Evolutionary conservation across 1,140 invertebrate species (phyloP).

Genomic region (Leptinotarsa lineolata): DNA sequence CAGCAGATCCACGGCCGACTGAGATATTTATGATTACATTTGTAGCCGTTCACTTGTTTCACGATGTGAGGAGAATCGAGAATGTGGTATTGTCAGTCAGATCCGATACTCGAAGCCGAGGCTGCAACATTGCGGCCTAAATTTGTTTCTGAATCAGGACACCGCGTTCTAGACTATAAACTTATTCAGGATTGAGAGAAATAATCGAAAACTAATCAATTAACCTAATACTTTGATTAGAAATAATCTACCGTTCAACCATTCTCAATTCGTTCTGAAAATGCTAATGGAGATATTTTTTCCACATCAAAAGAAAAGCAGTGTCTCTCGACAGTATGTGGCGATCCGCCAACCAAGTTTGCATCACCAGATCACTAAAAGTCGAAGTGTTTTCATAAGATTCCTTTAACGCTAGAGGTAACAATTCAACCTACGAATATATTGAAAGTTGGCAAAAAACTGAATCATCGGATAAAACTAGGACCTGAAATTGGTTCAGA

Average conservation of each 20-base stretch:
- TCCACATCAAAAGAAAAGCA: neutral
- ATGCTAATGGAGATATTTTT: neutral
- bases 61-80: constrained; percentile 49
- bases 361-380: too few relatives aligned
- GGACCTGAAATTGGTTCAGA: too few relatives aligned
- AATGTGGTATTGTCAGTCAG: constrained; percentile 48
- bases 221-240: too few relatives aligned
- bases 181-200: neutral
- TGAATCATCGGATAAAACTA: too few relatives aligned
- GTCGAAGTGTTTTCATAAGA: too few relatives aligned
- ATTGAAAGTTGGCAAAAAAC: too few relatives aligned
- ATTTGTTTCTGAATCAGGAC: neutral
- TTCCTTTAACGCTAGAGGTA: too few relatives aligned
- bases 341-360: too few relatives aligned
- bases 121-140: constrained; percentile 9
- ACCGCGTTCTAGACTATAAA: neutral
- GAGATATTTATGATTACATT: constrained; percentile 51
- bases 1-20: constrained; percentile 44
- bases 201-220: neutral
- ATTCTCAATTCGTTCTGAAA: neutral
- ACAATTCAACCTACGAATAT: too few relatives aligned
- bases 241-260: too few relatives aligned
- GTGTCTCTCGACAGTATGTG: neutral
- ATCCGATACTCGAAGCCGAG: constrained; percentile 34
- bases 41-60: constrained; percentile 51